A percentile compares a stretch with the other conserved stretches of the same genome.
Evolutionary conservation across 2,113 vertebrate genomes (phyloP).

Genomic region (Nansenia antarctica): DNA sequence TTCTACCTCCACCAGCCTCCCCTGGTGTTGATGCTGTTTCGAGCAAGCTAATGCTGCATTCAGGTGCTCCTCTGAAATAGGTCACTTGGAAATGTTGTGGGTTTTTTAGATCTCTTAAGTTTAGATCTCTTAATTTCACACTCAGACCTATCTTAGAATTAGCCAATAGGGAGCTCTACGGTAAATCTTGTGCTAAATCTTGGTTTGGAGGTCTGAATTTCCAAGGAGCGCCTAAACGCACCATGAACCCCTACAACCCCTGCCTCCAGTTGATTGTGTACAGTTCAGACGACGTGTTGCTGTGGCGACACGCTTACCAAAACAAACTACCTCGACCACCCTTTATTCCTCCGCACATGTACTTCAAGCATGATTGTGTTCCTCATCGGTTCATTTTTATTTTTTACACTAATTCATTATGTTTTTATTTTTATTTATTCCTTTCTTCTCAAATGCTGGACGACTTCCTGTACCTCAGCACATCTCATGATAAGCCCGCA

Average conservation of each 20-base stretch:
- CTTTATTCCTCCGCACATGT: slow-evolving; percentile 61
- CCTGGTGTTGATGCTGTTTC: no score
- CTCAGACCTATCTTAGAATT: no score
- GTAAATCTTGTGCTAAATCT: no score
- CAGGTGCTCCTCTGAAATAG: no score
- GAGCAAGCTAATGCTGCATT: no score
- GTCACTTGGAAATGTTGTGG: no score
- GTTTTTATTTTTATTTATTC: slow-evolving; percentile 55
- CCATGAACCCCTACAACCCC: not conserved
- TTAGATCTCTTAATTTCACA: no score
- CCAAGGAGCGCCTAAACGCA: no score
- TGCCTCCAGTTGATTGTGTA: slow-evolving; percentile 25
- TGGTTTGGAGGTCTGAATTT: no score
- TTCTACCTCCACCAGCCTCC: no score
- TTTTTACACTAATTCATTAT: slow-evolving; percentile 53
- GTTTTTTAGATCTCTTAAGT: no score
- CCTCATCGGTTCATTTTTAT: slow-evolving; percentile 37
- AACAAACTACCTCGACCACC: slow-evolving; percentile 79
- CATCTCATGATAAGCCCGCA: slow-evolving; percentile 47
- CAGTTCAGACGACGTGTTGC: slow-evolving; percentile 37
- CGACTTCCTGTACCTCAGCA: slow-evolving; percentile 61
- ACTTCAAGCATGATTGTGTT: slow-evolving; percentile 55
- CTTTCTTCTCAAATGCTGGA: slow-evolving; percentile 67
- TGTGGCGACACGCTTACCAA: slow-evolving; percentile 61
- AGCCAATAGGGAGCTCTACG: no score